Percentiles rank a stretch among this genome's conserved stretches.
These are phyloP conservation scores for Acanthornis magna DNA, from an alignment of 2,797 vertebrate genomes.

Conservation along the genomic window DNA sequence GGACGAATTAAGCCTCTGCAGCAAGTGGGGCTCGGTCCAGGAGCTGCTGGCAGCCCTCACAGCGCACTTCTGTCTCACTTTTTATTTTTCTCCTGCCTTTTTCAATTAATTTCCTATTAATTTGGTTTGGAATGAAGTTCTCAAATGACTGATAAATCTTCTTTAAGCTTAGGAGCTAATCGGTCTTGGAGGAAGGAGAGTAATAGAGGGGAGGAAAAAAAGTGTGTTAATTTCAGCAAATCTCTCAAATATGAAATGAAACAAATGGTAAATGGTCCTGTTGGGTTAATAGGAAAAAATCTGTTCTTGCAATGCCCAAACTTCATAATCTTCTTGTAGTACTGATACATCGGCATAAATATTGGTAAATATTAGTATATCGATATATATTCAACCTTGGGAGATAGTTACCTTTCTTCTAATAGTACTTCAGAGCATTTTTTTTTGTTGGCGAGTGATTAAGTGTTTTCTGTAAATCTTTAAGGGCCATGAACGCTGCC, in stretches of 20 bases:
- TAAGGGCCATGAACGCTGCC: not conserved
- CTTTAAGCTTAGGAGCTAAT: conserved; percentile 19
- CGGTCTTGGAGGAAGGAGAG: not conserved
- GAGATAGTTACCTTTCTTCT: not conserved
- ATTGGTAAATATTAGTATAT: not conserved
- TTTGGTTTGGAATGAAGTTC: conserved; percentile 24
- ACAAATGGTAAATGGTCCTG: not conserved
- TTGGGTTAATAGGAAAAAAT: not conserved
- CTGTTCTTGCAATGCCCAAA: not conserved
- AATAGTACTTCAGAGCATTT: not conserved
- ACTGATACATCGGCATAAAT: not conserved
- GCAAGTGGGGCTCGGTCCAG: not conserved
- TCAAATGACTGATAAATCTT: conserved; percentile 34
- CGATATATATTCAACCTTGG: not conserved
- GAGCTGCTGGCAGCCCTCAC: not conserved
- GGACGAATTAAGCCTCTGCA: not conserved
- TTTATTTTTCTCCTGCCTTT: not conserved
- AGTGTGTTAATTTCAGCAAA: not conserved
- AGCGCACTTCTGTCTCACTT: not conserved
- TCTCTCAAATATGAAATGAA: not conserved
- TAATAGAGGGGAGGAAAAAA: not conserved
- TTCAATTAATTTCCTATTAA: conserved; percentile 49
- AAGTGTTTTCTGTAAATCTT: not conserved
- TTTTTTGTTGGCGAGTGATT: not conserved
- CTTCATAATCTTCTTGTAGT: not conserved